phyloP scores from a whole-genome alignment of 2,113 vertebrate genomes.

The Symphodus melops region DNA sequence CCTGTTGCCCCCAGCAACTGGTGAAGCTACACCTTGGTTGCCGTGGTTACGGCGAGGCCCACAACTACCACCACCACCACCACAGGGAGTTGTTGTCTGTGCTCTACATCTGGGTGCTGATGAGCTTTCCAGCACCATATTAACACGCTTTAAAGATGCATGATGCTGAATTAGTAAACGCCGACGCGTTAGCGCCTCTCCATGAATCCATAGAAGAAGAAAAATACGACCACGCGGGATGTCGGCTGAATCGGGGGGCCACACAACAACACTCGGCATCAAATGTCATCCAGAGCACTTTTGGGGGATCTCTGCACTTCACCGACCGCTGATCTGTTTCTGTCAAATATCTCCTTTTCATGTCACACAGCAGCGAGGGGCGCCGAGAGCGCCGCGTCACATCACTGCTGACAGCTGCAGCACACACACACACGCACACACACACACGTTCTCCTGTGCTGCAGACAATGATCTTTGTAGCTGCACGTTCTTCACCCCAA shows the following conservation, averaged over 20 bases:
- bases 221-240: background rate
- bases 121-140: slow-evolving; percentile 20
- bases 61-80: slow-evolving; percentile 35
- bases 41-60: slow-evolving; percentile 61
- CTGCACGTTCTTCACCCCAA: slow-evolving; percentile 7
- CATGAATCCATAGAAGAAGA: background rate
- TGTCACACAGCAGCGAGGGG: slow-evolving; percentile 51
- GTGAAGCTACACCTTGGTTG: slow-evolving; percentile 78
- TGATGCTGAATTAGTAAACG: background rate
- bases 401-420: slow-evolving; percentile 60
- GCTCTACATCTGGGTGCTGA: slow-evolving; percentile 50
- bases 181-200: background rate
- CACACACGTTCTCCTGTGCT: slow-evolving; percentile 22
- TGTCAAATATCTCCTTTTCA: slow-evolving; percentile 57
- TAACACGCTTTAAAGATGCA: background rate
- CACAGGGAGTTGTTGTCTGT: slow-evolving; percentile 52
- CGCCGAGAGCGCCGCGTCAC: slow-evolving; percentile 48
- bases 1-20: slow-evolving; percentile 65
- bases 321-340: slow-evolving; percentile 37
- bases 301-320: slow-evolving; percentile 7
- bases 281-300: slow-evolving; percentile 25
- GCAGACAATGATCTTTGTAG: slow-evolving; percentile 33
- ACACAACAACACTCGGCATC: slow-evolving; percentile 8
- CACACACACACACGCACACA: slow-evolving; percentile 12
- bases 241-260: background rate